These are phyloP conservation scores for Anoplolepis gracilipes DNA, from an alignment of 1,140 invertebrate species.

Conservation along the genomic window DNA sequence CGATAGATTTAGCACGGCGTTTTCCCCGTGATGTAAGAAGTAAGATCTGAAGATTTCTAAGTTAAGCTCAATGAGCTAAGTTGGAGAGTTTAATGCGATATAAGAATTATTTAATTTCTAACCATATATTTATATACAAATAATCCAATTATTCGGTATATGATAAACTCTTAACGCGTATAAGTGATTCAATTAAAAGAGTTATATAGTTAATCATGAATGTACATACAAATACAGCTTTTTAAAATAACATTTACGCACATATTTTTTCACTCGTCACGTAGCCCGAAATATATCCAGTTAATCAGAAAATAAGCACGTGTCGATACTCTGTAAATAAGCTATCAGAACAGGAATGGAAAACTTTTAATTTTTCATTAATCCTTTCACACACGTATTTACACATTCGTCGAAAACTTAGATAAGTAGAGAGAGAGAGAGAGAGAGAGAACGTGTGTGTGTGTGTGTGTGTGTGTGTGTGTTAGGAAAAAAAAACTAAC, in stretches of 20 bases:
- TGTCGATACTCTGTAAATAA: background rate
- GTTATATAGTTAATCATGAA: background rate
- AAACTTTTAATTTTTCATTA: background rate
- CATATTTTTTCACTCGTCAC: background rate
- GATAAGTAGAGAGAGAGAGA: background rate
- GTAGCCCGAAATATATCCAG: too few relatives aligned
- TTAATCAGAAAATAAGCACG: background rate
- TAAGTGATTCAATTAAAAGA: background rate
- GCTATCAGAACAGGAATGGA: background rate
- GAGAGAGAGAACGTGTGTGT: background rate
- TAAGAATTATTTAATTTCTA: conserved; percentile 53
- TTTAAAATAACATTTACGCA: background rate
- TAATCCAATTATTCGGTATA: background rate
- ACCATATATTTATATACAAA: conserved; percentile 28
- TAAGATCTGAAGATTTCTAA: background rate
- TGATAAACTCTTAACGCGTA: background rate
- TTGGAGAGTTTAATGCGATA: background rate
- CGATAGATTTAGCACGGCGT: background rate
- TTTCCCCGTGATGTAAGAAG: background rate
- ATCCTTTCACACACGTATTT: too few relatives aligned
- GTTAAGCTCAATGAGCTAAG: background rate
- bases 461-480: background rate
- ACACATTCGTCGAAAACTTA: background rate
- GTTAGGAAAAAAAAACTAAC: background rate
- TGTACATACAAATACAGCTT: conserved; percentile 30